Percentiles rank a stretch among this genome's conserved stretches.
Evolutionary conservation across 1,140 invertebrate genomes (phyloP).

Genomic region (Drosophila persimilis): DNA sequence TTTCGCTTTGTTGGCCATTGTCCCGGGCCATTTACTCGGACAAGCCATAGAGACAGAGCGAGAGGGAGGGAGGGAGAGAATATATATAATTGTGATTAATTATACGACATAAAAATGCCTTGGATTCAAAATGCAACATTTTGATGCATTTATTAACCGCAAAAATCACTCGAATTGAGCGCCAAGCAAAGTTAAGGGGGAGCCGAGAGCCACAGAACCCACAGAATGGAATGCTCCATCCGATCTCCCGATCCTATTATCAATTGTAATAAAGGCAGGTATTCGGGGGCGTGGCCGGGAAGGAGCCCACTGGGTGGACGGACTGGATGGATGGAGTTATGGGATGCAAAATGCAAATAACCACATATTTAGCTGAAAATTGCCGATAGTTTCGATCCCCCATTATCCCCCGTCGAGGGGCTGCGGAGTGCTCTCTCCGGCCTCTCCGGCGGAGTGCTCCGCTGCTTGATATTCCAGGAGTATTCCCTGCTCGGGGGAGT

Average conservation of each 20-base stretch:
- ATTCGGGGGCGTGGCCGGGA: slow-evolving; percentile 19
- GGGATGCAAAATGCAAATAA: slow-evolving; percentile 35
- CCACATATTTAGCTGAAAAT: slow-evolving; percentile 18
- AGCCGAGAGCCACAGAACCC: too few species aligned
- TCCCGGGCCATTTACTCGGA: slow-evolving; percentile 66
- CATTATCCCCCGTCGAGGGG: slow-evolving; percentile 9
- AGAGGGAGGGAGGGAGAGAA: neutral
- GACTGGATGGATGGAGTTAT: slow-evolving; percentile 24
- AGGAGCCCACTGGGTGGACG: too few species aligned
- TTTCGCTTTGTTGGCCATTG: slow-evolving; percentile 79
- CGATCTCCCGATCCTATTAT: slow-evolving; percentile 58
- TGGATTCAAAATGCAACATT: slow-evolving; percentile 78
- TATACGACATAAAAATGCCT: slow-evolving; percentile 79
- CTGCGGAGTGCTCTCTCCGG: neutral
- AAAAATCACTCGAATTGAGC: slow-evolving; percentile 78
- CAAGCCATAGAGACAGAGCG: slow-evolving; percentile 33
- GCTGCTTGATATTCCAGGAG: neutral
- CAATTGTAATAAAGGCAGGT: slow-evolving; percentile 66
- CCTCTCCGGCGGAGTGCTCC: neutral
- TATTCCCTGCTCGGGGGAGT: slow-evolving; percentile 10
- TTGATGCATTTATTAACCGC: slow-evolving; percentile 80
- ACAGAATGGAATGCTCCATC: neutral
- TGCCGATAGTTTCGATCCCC: neutral
- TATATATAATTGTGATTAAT: slow-evolving; percentile 82
- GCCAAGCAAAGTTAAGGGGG: neutral